A percentile compares a stretch with the other conserved stretches of the same genome.
phyloP scores from a whole-genome alignment of 2,888 invertebrate species.

The Plebejus anna region DNA sequence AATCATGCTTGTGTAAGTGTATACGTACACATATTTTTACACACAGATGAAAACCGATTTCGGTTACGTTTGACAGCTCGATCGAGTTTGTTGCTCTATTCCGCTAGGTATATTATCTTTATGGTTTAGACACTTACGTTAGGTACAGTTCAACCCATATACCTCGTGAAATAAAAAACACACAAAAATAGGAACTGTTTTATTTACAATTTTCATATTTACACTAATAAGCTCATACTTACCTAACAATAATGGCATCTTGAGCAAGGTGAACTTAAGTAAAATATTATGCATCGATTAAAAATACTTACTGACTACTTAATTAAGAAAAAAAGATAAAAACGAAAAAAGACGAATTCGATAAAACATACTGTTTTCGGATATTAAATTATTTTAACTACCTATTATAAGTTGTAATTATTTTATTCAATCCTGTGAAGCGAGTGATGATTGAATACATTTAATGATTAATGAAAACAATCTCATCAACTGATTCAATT shows the following conservation, averaged over 20 bases:
- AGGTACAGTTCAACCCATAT: neutral
- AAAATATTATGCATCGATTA: slow-evolving; percentile 47
- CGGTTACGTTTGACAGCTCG: too few relatives aligned
- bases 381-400: neutral
- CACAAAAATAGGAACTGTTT: slow-evolving; percentile 74
- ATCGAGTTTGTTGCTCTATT: too few relatives aligned
- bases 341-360: slow-evolving; percentile 31
- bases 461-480: slow-evolving; percentile 1
- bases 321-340: slow-evolving; percentile 37
- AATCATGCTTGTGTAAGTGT: too few relatives aligned
- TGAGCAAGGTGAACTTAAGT: slow-evolving; percentile 64
- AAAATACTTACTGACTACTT: slow-evolving; percentile 36
- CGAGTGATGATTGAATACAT: neutral
- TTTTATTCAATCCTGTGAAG: neutral
- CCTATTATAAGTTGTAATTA: neutral
- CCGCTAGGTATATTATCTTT: too few relatives aligned
- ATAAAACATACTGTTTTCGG: neutral
- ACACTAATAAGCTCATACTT: slow-evolving; percentile 53
- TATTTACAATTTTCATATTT: slow-evolving; percentile 71
- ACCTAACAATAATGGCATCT: slow-evolving; percentile 67
- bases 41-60: too few relatives aligned
- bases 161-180: slow-evolving; percentile 52
- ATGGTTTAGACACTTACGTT: neutral
- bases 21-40: too few relatives aligned
- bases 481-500: neutral